Evolutionary conservation across 2,888 invertebrate genomes (phyloP), one percentile per base, ranked within the genome.

Genomic region (Rapana venosa): DNA sequence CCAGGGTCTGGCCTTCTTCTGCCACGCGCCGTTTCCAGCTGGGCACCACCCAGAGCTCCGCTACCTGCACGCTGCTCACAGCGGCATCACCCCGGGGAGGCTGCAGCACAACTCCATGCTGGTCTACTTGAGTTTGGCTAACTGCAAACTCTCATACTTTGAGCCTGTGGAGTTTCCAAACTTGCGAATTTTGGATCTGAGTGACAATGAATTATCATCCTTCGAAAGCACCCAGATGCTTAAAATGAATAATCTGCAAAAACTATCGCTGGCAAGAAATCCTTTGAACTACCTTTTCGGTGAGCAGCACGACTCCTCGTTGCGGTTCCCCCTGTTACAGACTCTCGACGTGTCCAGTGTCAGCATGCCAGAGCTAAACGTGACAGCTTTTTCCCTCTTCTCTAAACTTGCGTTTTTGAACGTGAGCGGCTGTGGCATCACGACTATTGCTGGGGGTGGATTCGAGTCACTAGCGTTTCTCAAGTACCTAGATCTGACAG

Each of bases 1-100:
- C 79, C 32, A 89, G 13, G 92, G 91, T 6, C 84, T 90, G 17
- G 83, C 88, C 0, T 86, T 89, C 15, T 66, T 85, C 35, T 93
- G 92, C 85, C 35, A 0, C 6, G 58, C 56, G 1, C n/a, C n/a
- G 22, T 61, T 83, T 30, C 58, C 66, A 15, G 77, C 66, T 1
- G 36, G 22, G 2, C 61, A 61, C 6, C 70, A 84, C 22, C 47
- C 20, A 15, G 66, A 66, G n/a, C 61, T 91, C 1, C 58, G 84
- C 8, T 91, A 81, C 32, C 66, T 91, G 0, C 87, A 91, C 4
- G 79, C 47, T 22, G 26, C 70, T 4, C 84, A 58, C 5, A 81
- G 58, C n/a, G 79, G 56, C 15, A 17, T 88, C 22, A 81, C 11
- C 11, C 88, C 61, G 17, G 15, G 32, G 11, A 47, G 32, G 20